phyloP scores from a whole-genome alignment of 2,888 invertebrate species.

The Steinernema scapterisci region DNA sequence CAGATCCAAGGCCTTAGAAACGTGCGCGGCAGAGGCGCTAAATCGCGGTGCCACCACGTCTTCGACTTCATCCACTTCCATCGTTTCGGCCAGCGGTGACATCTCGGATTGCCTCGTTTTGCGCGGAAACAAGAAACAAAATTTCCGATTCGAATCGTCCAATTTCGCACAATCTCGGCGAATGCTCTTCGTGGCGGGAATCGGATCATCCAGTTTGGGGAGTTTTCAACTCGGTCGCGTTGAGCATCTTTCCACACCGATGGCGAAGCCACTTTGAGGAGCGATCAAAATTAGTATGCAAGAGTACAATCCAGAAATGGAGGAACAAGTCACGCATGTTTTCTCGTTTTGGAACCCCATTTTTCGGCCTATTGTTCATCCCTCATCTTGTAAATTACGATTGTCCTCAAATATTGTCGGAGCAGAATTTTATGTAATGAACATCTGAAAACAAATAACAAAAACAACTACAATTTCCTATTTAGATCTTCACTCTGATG shows the following conservation, averaged over 20 bases:
- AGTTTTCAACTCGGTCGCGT: not conserved
- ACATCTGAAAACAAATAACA: not conserved
- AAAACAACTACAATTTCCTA: not conserved
- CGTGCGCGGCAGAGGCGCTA: not conserved
- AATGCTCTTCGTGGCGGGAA: not conserved
- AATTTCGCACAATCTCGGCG: not conserved
- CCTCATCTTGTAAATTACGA: no score
- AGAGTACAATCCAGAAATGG: no score
- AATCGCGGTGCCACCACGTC: not conserved
- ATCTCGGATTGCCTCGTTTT: not conserved
- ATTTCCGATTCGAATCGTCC: not conserved
- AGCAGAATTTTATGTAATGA: not conserved
- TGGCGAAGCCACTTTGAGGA: no score
- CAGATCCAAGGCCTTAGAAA: not conserved
- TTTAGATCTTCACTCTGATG: conserved; percentile 6
- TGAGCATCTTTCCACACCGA: not conserved
- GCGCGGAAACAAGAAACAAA: no score
- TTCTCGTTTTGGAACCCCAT: no score
- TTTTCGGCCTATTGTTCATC: no score
- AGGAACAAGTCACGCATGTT: no score
- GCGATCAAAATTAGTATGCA: no score
- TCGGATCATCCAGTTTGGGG: not conserved
- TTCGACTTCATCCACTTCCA: not conserved
- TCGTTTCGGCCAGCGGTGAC: not conserved
- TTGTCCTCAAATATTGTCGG: no score